Evolutionary conservation across 1,140 invertebrate genomes (phyloP).

Genomic region (Dinoponera quadriceps): DNA sequence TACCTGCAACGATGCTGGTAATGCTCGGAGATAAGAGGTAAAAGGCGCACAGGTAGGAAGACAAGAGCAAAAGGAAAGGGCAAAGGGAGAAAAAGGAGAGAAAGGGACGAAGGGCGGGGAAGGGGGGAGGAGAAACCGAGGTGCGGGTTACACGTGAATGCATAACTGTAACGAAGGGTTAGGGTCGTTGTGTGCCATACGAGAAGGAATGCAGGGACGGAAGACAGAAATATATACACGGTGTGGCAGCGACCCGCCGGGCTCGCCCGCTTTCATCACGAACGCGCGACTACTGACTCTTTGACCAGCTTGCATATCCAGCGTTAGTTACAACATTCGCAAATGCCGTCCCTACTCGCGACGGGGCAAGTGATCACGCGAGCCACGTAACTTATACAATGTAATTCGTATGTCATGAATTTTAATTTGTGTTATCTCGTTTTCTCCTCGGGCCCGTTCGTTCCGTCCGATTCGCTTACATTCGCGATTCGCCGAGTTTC

Average conservation of each 20-base stretch:
- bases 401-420: too few species aligned
- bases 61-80: not conserved
- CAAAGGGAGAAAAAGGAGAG: not conserved
- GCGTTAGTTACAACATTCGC: not conserved
- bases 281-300: not conserved
- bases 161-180: slow-evolving; percentile 44
- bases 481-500: too few species aligned
- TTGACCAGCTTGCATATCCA: not conserved
- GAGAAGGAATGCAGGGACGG: not conserved
- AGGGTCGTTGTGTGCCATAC: slow-evolving; percentile 4
- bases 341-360: not conserved
- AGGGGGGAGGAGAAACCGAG: not conserved
- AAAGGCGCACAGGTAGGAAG: not conserved
- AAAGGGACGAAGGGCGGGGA: not conserved
- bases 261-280: slow-evolving; percentile 1
- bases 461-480: too few species aligned
- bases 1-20: slow-evolving; percentile 5
- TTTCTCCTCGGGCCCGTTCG: too few species aligned
- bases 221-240: not conserved
- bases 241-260: not conserved
- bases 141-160: slow-evolving; percentile 35
- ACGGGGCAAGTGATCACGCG: not conserved
- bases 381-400: not conserved
- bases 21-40: slow-evolving; percentile 34
- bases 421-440: too few species aligned